Conservation (phyloP, 2,113 vertebrate species). For the Tautogolabrus adspersus region DNA sequence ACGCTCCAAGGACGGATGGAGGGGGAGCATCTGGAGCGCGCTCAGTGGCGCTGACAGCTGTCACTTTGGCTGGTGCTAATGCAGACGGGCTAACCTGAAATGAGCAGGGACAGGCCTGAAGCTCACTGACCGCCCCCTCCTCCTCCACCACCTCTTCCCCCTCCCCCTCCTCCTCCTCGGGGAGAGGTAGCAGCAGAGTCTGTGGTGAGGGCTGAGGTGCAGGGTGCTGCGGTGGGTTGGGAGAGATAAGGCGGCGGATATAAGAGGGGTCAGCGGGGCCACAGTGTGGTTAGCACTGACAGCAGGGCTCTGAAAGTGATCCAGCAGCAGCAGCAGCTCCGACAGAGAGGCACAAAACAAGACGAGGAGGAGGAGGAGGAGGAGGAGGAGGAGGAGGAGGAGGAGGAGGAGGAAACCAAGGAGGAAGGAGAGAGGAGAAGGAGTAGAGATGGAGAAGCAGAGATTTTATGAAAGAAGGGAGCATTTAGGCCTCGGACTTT, state of each 20-base stretch:
- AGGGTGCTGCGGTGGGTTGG: constrained; percentile 57
- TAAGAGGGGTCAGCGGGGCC: constrained; percentile 76
- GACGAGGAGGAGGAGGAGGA: constrained; percentile 24
- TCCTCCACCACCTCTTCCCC: not conserved
- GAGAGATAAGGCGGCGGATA: constrained; percentile 78
- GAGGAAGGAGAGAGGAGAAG: not conserved
- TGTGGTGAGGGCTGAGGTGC: constrained; percentile 45
- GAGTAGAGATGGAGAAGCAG: not conserved
- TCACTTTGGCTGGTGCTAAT: constrained; percentile 75
- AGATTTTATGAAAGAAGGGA: no score
- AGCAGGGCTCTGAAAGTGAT: constrained; percentile 72
- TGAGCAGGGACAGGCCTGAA: constrained; percentile 70
- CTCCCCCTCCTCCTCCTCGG: constrained; percentile 26
- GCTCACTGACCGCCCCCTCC: constrained; percentile 35
- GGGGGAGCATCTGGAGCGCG: constrained; percentile 53
- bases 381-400: not conserved
- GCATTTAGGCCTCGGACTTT: no score
- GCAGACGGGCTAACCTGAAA: constrained; percentile 77
- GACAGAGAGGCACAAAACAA: constrained; percentile 46
- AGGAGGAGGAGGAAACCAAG: not conserved
- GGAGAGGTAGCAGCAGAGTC: constrained; percentile 32
- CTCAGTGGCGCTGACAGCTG: constrained; percentile 78
- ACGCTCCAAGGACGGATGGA: constrained; percentile 66
- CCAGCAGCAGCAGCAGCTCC: constrained; percentile 35
- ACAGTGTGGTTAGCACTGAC: constrained; percentile 72